phyloP scores from a whole-genome alignment of 2,888 invertebrate species.

The Gastrophysa polygoni region DNA sequence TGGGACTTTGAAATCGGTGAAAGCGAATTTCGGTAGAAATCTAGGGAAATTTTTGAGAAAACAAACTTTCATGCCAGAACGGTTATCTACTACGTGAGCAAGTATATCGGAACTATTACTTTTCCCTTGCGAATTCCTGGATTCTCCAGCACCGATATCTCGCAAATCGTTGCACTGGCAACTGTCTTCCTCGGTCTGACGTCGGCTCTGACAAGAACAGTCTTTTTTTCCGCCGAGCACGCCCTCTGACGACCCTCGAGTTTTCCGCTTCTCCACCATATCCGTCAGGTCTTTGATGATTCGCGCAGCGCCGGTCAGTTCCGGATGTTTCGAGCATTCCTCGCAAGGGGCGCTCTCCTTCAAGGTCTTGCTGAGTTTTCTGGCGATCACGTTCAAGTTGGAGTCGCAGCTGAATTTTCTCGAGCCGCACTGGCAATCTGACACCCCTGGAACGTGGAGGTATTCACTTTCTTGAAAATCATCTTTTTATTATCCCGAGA shows the following conservation, averaged over 20 bases:
- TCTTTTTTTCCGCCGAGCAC: conserved; percentile 18
- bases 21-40: too few species aligned
- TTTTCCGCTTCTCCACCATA: conserved; percentile 43
- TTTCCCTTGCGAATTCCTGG: not conserved
- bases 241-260: conserved; percentile 14
- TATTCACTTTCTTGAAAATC: too few species aligned
- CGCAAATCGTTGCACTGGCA: conserved; percentile 26
- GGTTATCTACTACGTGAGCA: too few species aligned
- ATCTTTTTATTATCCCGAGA: too few species aligned
- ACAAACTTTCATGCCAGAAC: too few species aligned
- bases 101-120: not conserved
- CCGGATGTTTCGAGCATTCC: conserved; percentile 44
- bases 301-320: conserved; percentile 49
- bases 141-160: conserved; percentile 22
- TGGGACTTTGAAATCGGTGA: too few species aligned
- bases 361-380: conserved; percentile 49
- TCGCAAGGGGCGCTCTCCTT: conserved; percentile 46
- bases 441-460: not conserved
- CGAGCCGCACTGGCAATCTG: not conserved
- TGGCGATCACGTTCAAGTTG: conserved; percentile 47
- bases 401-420: conserved; percentile 34
- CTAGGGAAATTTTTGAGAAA: too few species aligned
- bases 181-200: conserved; percentile 17
- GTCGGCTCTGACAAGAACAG: conserved; percentile 30
- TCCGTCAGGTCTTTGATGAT: conserved; percentile 52